Percentiles rank a stretch among this genome's conserved stretches.
Conservation (phyloP, 2,113 vertebrate genomes). For the Microtus pennsylvanicus region DNA sequence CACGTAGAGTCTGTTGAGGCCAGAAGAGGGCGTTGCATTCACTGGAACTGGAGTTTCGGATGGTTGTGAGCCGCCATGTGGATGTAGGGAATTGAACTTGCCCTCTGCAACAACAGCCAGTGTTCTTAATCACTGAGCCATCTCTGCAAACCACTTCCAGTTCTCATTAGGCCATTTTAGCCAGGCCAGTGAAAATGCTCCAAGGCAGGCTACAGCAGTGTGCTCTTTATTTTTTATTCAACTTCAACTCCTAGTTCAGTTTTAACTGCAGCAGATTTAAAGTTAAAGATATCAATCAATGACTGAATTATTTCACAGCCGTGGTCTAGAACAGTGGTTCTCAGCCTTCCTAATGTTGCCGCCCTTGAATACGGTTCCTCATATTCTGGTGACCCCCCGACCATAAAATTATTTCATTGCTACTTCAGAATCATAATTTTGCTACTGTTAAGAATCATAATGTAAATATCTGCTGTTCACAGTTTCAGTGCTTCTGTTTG, state of each 20-base stretch:
- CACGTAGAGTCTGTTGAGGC: background rate
- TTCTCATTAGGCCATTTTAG: background rate
- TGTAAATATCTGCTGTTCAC: background rate
- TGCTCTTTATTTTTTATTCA: background rate
- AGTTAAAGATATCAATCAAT: fast-evolving
- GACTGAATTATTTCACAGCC: background rate
- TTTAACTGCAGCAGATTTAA: background rate
- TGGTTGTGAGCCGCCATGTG: background rate
- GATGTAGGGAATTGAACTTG: background rate
- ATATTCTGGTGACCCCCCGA: background rate
- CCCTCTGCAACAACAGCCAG: background rate
- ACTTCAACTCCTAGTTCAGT: background rate
- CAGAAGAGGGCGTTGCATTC: background rate
- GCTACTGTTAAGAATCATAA: background rate
- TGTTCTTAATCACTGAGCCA: background rate
- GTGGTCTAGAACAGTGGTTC: background rate
- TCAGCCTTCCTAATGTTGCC: background rate
- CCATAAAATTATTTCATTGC: background rate
- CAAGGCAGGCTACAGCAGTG: background rate
- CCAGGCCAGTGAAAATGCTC: background rate
- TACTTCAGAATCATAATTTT: background rate
- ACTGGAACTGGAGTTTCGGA: background rate
- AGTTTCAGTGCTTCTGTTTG: background rate
- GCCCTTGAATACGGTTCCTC: background rate
- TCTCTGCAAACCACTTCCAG: background rate